These are phyloP conservation scores for Neostethus bicornis DNA, from an alignment of 2,797 vertebrate genomes.

Conservation along the genomic window DNA sequence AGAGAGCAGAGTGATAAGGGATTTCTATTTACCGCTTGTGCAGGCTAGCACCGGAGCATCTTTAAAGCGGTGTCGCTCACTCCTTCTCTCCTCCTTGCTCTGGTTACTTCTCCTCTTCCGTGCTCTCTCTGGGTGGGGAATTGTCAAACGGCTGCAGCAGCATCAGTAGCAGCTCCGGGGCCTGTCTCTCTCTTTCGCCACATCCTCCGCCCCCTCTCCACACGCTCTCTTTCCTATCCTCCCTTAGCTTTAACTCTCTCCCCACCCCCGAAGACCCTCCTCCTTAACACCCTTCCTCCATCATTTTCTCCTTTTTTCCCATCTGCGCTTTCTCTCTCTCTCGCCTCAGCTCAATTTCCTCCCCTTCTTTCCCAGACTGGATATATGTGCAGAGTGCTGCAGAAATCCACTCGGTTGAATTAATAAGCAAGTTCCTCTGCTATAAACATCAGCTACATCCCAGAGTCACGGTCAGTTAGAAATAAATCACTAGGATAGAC, in stretches of 20 bases:
- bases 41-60: constrained; percentile 70
- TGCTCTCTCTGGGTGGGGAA: constrained; percentile 79
- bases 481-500: constrained; percentile 43
- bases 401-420: constrained; percentile 76
- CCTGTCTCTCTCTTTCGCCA: constrained; percentile 46
- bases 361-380: constrained; percentile 44
- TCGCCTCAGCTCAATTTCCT: constrained; percentile 48
- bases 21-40: constrained; percentile 74
- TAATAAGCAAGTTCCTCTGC: constrained; percentile 66
- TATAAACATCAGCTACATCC: constrained; percentile 60
- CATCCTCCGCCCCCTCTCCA: constrained; percentile 59
- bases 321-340: constrained; percentile 27
- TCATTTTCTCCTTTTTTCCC: constrained; percentile 57
- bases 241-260: constrained; percentile 60
- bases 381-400: constrained; percentile 67
- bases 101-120: constrained; percentile 65
- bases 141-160: constrained; percentile 77
- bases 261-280: constrained; percentile 68
- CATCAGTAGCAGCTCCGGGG: constrained; percentile 71
- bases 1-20: constrained; percentile 41
- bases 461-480: constrained; percentile 33
- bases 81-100: constrained; percentile 68
- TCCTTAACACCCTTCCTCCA: constrained; percentile 69
- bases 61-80: constrained; percentile 63
- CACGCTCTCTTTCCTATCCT: constrained; percentile 61